Conservation (phyloP, 2,113 vertebrate genomes). For the Carassius carassius region DNA sequence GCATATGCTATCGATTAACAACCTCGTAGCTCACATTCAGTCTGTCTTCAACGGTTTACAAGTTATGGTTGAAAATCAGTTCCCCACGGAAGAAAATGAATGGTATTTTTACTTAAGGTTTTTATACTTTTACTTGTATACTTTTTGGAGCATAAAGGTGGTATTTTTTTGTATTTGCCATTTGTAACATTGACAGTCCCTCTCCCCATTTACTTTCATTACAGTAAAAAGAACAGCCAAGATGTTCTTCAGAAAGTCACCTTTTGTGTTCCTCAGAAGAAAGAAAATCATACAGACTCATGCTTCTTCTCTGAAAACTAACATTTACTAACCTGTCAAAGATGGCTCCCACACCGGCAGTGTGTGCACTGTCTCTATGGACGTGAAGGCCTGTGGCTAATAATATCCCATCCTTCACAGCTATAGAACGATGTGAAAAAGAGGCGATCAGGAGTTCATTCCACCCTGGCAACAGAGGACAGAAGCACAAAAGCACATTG, state of each 20-base stretch:
- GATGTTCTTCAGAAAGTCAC: background rate
- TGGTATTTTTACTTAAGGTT: background rate
- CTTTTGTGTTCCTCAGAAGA: background rate
- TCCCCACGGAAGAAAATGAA: background rate
- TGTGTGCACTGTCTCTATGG: conserved; percentile 87
- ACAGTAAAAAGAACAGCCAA: background rate
- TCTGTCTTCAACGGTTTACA: background rate
- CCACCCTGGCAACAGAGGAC: conserved; percentile 76
- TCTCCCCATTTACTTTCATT: background rate
- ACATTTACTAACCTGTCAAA: conserved; percentile 78
- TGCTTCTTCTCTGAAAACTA: background rate
- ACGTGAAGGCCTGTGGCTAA: conserved; percentile 87
- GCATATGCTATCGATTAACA: background rate
- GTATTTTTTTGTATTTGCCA: background rate
- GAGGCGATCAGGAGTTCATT: conserved; percentile 88
- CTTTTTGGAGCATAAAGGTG: background rate
- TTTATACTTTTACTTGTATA: background rate
- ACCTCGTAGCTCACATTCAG: background rate
- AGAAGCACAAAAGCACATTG: background rate
- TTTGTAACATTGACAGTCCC: background rate
- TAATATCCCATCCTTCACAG: conserved; percentile 87
- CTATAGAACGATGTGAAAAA: conserved; percentile 87
- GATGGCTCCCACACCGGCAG: conserved; percentile 87
- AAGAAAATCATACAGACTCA: background rate
- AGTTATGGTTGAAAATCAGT: background rate